phyloP scores from a whole-genome alignment of 1,140 invertebrate genomes.

The Drosophila auraria region DNA sequence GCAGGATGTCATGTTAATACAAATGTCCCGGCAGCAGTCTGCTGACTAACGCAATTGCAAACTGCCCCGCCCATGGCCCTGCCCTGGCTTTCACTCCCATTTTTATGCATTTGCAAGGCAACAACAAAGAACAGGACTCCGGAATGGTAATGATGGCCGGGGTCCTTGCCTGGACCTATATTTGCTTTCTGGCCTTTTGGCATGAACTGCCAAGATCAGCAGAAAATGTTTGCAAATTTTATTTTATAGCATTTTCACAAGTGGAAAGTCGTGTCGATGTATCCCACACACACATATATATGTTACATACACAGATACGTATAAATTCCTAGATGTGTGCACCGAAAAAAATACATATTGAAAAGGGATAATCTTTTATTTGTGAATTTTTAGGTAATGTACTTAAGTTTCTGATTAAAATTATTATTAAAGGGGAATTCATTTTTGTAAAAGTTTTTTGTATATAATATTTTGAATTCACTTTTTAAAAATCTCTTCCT shows the following conservation, averaged over 20 bases:
- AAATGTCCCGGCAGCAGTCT: slow-evolving; percentile 71
- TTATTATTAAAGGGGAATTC: no score
- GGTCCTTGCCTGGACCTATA: slow-evolving; percentile 39
- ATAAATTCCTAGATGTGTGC: slow-evolving; percentile 19
- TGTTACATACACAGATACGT: neutral
- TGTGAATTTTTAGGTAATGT: neutral
- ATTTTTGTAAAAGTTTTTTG: no score
- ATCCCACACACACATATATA: slow-evolving; percentile 1
- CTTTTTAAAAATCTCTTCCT: no score
- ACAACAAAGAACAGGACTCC: neutral
- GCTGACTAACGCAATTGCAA: slow-evolving; percentile 82
- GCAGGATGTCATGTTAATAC: slow-evolving; percentile 80
- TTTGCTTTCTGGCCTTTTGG: slow-evolving; percentile 70
- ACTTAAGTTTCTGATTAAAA: no score
- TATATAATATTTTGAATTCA: no score
- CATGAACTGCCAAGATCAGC: slow-evolving; percentile 78
- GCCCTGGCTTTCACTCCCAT: neutral
- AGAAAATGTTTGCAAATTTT: slow-evolving; percentile 82
- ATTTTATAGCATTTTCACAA: slow-evolving; percentile 83
- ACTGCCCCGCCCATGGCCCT: slow-evolving; percentile 30
- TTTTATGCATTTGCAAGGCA: slow-evolving; percentile 65
- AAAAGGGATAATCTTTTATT: neutral
- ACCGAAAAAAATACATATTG: neutral
- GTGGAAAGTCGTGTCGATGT: slow-evolving; percentile 74
- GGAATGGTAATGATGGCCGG: slow-evolving; percentile 18